Evolutionary conservation across 2,797 vertebrate genomes (phyloP).

Genomic region (Parauchenoglanis punctatus): DNA sequence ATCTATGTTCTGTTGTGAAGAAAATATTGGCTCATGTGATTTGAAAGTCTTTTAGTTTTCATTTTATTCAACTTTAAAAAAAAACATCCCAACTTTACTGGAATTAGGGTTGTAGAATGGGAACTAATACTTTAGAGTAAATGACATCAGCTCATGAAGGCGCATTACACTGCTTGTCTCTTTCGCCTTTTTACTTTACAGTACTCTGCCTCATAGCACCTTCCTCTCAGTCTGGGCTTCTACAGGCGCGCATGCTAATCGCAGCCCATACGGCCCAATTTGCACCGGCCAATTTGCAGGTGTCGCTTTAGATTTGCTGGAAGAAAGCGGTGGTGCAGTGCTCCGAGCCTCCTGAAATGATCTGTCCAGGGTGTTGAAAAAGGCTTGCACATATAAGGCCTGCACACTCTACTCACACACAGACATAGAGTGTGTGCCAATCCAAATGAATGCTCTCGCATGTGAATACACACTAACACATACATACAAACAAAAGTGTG

Average conservation of each 20-base stretch:
- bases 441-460: conserved; percentile 18
- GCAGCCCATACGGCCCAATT: conserved; percentile 71
- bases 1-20: too few relatives aligned
- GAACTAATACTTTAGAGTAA: background rate
- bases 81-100: too few relatives aligned
- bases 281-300: conserved; percentile 71
- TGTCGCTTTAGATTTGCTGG: conserved; percentile 75
- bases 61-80: too few relatives aligned
- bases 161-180: background rate
- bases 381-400: conserved; percentile 55
- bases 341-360: conserved; percentile 48
- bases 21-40: too few relatives aligned
- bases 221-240: conserved; percentile 41
- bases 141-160: conserved; percentile 11
- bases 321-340: conserved; percentile 45
- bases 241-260: conserved; percentile 69
- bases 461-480: conserved; percentile 4
- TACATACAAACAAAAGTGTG: background rate
- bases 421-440: conserved; percentile 31
- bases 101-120: background rate
- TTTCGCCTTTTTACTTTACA: conserved; percentile 4
- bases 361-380: conserved; percentile 24
- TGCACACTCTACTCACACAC: conserved; percentile 5
- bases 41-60: too few relatives aligned
- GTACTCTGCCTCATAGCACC: conserved; percentile 17